A percentile compares a stretch with the other conserved stretches of the same genome.
phyloP scores from a whole-genome alignment of 1,140 invertebrate genomes.

The Asbolus verrucosus region DNA sequence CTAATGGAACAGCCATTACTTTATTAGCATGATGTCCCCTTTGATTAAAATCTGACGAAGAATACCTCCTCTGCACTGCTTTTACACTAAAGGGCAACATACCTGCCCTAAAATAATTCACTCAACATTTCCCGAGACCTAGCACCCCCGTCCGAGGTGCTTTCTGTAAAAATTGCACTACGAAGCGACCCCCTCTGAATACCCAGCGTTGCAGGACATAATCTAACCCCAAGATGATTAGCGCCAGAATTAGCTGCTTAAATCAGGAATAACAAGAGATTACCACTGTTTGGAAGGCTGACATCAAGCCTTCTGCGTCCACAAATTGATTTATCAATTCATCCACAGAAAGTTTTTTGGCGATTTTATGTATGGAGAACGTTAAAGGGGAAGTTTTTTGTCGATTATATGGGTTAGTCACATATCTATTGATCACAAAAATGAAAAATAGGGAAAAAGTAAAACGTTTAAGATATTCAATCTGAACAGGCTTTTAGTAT shows the following conservation, averaged over 20 bases:
- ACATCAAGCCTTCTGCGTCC: neutral
- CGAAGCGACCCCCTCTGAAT: conserved; percentile 2
- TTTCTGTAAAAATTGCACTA: no score
- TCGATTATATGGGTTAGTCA: neutral
- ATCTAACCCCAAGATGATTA: conserved; percentile 33
- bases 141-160: no score
- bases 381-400: conserved; percentile 6
- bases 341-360: conserved; percentile 3
- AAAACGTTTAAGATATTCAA: conserved; percentile 32
- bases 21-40: conserved; percentile 16
- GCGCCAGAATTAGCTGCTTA: conserved; percentile 12
- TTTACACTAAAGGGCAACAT: conserved; percentile 12
- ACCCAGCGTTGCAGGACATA: conserved; percentile 8
- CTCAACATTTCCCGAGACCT: conserved; percentile 17
- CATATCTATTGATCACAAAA: conserved; percentile 26
- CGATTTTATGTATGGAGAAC: conserved; percentile 3
- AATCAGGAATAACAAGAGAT: neutral
- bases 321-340: conserved; percentile 15
- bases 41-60: conserved; percentile 25
- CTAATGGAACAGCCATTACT: conserved; percentile 36
- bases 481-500: conserved; percentile 37
- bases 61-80: conserved; percentile 5
- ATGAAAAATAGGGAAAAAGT: conserved; percentile 32
- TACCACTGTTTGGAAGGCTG: neutral
- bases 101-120: conserved; percentile 19